These are phyloP conservation scores for Helogale parvula DNA, from an alignment of 2,113 vertebrate genomes.

Conservation along the genomic window DNA sequence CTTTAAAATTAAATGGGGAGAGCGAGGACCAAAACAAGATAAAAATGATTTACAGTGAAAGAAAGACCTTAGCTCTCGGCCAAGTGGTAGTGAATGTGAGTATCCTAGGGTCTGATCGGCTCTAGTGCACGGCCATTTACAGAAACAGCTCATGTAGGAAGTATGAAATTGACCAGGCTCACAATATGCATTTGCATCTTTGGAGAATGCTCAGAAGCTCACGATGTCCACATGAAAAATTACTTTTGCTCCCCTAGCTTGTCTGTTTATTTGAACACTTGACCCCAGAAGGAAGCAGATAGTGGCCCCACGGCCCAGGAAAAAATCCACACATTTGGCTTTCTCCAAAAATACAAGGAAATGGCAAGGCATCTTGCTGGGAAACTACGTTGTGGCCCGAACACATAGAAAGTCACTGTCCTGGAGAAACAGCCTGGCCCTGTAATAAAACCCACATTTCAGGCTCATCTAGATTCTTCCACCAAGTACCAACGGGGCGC, in stretches of 20 bases:
- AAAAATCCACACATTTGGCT: neutral
- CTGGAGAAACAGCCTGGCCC: neutral
- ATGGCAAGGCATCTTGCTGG: accelerated
- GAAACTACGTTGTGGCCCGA: neutral
- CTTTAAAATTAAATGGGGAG: neutral
- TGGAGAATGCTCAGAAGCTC: neutral
- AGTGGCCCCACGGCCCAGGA: neutral
- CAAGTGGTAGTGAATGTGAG: accelerated
- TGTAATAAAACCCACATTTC: neutral
- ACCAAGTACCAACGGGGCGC: too few relatives aligned
- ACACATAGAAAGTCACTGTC: accelerated
- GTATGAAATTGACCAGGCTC: accelerated
- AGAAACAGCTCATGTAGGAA: accelerated
- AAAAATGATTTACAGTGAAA: neutral
- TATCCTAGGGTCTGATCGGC: accelerated
- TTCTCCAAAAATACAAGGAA: neutral
- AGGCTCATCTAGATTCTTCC: neutral
- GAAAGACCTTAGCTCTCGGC: accelerated
- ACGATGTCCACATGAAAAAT: accelerated
- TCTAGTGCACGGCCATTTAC: accelerated
- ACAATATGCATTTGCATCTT: accelerated
- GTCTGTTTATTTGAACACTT: neutral
- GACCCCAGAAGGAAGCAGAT: neutral
- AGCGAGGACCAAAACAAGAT: neutral
- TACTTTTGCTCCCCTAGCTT: neutral